Percentiles rank a stretch among this genome's conserved stretches.
phyloP scores from a whole-genome alignment of 1,140 invertebrate genomes.

The Paralvinella palmiformis region DNA sequence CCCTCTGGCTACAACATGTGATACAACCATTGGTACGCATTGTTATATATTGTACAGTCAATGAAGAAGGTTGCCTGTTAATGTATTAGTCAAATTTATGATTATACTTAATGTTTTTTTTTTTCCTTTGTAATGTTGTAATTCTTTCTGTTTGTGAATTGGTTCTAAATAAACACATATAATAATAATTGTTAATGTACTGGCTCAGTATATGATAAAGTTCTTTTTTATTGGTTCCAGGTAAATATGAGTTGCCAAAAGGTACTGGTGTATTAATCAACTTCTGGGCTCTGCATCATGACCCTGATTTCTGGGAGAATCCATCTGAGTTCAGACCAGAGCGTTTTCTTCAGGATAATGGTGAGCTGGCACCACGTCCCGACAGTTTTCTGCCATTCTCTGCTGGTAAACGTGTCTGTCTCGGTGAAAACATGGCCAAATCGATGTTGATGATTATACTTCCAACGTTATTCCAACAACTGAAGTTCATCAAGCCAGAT shows the following conservation, averaged over 20 bases:
- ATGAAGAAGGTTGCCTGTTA: not conserved
- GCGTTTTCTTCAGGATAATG: conserved; percentile 37
- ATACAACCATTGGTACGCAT: not conserved
- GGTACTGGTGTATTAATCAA: conserved; percentile 62
- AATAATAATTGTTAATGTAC: not conserved
- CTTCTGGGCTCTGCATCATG: conserved; percentile 68
- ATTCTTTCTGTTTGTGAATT: not conserved
- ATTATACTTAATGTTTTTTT: not conserved
- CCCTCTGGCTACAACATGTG: not conserved
- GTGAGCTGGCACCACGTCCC: conserved; percentile 19
- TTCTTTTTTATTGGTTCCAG: conserved; percentile 48
- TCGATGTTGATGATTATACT: not conserved
- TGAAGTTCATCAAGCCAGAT: conserved; percentile 1
- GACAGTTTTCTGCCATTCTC: not conserved
- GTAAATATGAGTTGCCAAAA: conserved; percentile 9
- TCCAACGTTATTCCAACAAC: not conserved
- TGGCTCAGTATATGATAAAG: not conserved
- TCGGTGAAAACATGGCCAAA: not conserved
- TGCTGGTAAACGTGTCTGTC: not conserved
- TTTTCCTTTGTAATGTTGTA: not conserved
- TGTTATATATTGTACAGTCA: not conserved
- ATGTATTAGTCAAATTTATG: conserved; percentile 51
- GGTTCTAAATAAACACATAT: not conserved
- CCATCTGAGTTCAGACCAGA: conserved; percentile 71
- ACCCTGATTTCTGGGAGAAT: conserved; percentile 63